These are phyloP conservation scores for Synergus laeviventris DNA, from an alignment of 2,888 invertebrate genomes.

Conservation along the genomic window DNA sequence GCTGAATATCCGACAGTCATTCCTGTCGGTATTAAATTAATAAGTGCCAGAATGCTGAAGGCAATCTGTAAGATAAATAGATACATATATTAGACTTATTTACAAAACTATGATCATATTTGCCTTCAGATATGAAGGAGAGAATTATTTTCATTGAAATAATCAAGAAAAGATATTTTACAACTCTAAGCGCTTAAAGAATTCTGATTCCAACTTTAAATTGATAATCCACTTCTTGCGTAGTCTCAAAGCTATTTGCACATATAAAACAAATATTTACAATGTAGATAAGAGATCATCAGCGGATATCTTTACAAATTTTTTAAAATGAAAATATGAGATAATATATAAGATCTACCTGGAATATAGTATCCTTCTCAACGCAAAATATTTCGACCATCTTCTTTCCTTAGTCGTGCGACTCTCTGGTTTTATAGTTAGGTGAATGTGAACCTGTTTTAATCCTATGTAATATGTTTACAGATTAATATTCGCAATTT, in stretches of 20 bases:
- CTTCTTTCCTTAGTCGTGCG: background rate
- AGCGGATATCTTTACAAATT: background rate
- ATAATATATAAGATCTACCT: background rate
- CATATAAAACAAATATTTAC: background rate
- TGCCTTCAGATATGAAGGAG: no score
- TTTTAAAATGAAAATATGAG: background rate
- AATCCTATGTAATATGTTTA: background rate
- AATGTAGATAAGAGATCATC: background rate
- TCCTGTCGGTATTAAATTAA: constrained; percentile 31
- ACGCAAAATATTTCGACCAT: background rate
- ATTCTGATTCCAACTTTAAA: no score
- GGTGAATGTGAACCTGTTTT: background rate
- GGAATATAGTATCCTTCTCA: background rate
- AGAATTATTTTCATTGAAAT: no score
- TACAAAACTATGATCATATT: no score
- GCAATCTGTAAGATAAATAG: constrained; percentile 6
- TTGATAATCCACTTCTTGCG: no score
- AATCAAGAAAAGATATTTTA: no score
- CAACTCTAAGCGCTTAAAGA: no score
- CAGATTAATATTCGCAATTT: background rate
- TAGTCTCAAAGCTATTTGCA: no score
- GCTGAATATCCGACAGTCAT: constrained; percentile 19
- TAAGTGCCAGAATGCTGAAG: constrained; percentile 7
- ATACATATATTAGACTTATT: no score
- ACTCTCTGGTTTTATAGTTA: background rate